A percentile compares a stretch with the other conserved stretches of the same genome.
phyloP scores from a whole-genome alignment of 2,888 invertebrate species.

The Desoria tigrina region DNA sequence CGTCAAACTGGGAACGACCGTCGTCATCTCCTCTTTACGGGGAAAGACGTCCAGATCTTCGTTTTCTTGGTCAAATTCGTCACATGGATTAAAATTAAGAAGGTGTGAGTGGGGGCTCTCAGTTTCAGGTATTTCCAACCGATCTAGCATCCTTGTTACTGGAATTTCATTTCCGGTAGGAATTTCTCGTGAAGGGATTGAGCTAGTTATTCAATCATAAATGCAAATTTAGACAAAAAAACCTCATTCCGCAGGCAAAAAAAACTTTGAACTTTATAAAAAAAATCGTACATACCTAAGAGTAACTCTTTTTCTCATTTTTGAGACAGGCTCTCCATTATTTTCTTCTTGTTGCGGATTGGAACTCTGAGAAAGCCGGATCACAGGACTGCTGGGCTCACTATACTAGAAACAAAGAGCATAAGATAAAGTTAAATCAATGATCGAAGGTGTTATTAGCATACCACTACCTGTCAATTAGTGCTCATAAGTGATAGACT shows the following conservation, averaged over 20 bases:
- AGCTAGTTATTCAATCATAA: constrained; percentile 31
- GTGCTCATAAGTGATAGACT: background rate
- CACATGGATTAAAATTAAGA: constrained; percentile 34
- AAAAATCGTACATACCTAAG: too few relatives aligned
- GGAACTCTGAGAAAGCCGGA: constrained; percentile 53
- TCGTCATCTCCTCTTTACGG: constrained; percentile 41
- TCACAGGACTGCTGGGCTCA: constrained; percentile 75
- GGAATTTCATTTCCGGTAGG: constrained; percentile 39
- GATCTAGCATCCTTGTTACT: constrained; percentile 29
- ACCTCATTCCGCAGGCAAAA: background rate
- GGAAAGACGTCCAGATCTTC: constrained; percentile 33
- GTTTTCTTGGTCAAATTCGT: constrained; percentile 9
- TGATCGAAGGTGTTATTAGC: background rate
- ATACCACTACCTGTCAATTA: background rate
- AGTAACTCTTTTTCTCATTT: constrained; percentile 78
- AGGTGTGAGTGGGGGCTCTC: constrained; percentile 28
- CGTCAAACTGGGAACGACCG: constrained; percentile 13
- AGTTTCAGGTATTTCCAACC: constrained; percentile 28
- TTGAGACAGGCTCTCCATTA: constrained; percentile 37
- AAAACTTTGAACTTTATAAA: too few relatives aligned
- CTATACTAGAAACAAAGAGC: constrained; percentile 55
- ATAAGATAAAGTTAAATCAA: constrained; percentile 11
- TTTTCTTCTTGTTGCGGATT: constrained; percentile 34
- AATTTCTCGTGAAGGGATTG: constrained; percentile 47
- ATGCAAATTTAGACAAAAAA: background rate